These are phyloP conservation scores for Macrobrachium rosenbergii DNA, from an alignment of 1,140 invertebrate genomes.

Conservation along the genomic window DNA sequence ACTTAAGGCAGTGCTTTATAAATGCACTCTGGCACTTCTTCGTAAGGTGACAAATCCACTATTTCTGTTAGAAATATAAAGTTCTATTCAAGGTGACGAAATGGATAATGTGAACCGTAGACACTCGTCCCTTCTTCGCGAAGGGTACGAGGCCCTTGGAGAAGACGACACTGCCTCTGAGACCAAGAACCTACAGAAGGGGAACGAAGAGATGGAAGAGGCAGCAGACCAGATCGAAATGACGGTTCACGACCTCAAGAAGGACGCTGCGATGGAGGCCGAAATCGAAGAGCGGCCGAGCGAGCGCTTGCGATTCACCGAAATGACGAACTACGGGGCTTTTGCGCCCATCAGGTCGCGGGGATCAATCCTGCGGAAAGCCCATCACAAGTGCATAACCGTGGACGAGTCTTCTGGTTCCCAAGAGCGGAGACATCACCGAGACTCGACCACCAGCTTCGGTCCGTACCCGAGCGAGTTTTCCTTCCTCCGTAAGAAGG, in stretches of 20 bases:
- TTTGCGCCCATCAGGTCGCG: not conserved
- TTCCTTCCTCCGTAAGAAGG: slow-evolving; percentile 14
- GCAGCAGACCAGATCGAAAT: not conserved
- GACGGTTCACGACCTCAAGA: too few relatives aligned
- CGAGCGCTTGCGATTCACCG: too few relatives aligned
- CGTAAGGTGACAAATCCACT: too few relatives aligned
- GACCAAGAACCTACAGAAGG: too few relatives aligned
- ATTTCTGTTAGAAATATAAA: too few relatives aligned
- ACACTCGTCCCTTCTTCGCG: not conserved
- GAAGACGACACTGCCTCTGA: not conserved
- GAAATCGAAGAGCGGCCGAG: not conserved
- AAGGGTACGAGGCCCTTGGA: slow-evolving; percentile 4
- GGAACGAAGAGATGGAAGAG: too few relatives aligned
- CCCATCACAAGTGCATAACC: not conserved
- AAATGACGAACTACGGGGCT: not conserved
- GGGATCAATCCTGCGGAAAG: slow-evolving; percentile 8
- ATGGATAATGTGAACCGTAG: not conserved
- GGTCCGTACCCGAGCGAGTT: not conserved
- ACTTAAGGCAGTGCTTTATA: too few relatives aligned
- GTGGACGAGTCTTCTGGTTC: not conserved
- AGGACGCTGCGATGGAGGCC: not conserved
- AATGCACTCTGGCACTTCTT: too few relatives aligned
- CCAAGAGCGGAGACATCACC: not conserved
- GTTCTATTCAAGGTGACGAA: too few relatives aligned
- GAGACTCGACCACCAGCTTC: slow-evolving; percentile 26